Evolutionary conservation across 2,113 vertebrate genomes (phyloP).

Genomic region (Mesoclemmys tuberculata): DNA sequence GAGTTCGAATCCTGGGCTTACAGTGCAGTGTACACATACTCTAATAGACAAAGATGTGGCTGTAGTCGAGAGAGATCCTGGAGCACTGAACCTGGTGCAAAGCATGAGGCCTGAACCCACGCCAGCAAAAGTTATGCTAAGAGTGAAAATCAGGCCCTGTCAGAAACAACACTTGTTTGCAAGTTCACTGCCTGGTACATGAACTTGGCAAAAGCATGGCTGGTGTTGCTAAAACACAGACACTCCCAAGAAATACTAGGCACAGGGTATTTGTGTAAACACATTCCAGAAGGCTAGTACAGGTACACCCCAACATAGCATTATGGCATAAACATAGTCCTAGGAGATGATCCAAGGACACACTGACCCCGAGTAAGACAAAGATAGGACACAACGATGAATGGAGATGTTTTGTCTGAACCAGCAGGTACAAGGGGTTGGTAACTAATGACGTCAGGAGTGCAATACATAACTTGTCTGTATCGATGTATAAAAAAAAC

Average conservation of each 20-base stretch:
- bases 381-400: neutral
- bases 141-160: neutral
- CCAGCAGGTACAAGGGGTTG: neutral
- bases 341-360: neutral
- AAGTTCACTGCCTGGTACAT: neutral
- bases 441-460: neutral
- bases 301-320: neutral
- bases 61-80: neutral
- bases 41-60: neutral
- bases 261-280: neutral
- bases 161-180: neutral
- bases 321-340: neutral
- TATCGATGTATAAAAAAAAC: neutral
- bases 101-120: neutral
- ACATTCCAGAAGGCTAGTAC: neutral
- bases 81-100: neutral
- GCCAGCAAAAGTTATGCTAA: neutral
- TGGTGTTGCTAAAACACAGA: neutral
- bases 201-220: neutral
- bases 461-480: neutral
- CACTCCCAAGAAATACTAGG: neutral
- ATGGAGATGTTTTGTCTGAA: neutral
- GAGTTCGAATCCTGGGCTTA: neutral
- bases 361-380: neutral
- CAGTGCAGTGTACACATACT: neutral